phyloP scores from a whole-genome alignment of 2,797 vertebrate genomes.

The Pipistrellus pipistrellus region DNA sequence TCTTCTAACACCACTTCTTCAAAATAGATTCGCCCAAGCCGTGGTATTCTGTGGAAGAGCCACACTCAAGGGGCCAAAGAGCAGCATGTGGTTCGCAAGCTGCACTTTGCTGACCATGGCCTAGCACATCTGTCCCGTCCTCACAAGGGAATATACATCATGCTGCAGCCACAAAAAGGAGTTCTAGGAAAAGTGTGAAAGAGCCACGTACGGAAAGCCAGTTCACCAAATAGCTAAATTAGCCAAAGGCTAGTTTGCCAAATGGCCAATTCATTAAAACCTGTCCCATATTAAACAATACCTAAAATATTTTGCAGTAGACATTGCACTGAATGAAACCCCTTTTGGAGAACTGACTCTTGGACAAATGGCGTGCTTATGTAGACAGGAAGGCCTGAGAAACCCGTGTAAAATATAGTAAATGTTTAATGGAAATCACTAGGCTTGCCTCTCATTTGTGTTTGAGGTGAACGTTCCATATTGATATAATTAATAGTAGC shows the following conservation, averaged over 20 bases:
- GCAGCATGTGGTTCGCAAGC: too few species aligned
- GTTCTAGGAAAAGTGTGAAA: background rate
- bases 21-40: too few species aligned
- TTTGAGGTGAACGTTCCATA: background rate
- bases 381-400: background rate
- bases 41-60: too few species aligned
- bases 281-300: background rate
- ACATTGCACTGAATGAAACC: background rate
- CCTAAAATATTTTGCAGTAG: background rate
- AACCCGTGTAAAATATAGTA: background rate
- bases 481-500: background rate
- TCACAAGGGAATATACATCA: background rate
- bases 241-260: background rate
- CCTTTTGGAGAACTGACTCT: background rate
- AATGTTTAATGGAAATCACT: background rate
- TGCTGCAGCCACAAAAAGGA: background rate
- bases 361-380: background rate
- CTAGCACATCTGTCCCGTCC: background rate
- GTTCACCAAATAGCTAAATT: background rate
- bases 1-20: too few species aligned
- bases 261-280: background rate
- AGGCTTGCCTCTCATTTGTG: background rate
- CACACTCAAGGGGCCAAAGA: too few species aligned
- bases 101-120: too few species aligned
- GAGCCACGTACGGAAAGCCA: background rate